Conservation (phyloP, 2,888 invertebrate species). For the Parochlus steinenii region DNA sequence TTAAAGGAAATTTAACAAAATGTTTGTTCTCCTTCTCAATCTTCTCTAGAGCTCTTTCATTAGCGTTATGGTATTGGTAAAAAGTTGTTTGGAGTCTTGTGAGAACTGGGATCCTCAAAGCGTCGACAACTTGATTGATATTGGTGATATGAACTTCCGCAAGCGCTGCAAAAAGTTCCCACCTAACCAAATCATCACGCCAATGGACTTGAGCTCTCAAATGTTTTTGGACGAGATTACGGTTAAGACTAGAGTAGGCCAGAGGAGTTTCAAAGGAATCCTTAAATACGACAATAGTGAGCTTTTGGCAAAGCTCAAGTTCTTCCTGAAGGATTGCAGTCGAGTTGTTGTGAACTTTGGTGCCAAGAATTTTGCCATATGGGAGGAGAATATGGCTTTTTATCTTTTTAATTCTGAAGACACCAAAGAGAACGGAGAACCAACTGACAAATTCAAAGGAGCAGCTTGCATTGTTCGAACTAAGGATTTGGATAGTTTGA, state of each 20-base stretch:
- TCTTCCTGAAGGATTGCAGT: slow-evolving; percentile 13
- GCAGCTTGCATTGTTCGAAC: slow-evolving; percentile 12
- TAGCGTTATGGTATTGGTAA: slow-evolving; percentile 3
- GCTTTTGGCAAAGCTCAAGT: slow-evolving; percentile 1
- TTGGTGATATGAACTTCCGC: slow-evolving; percentile 9
- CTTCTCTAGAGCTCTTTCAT: slow-evolving; percentile 6
- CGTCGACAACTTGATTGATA: slow-evolving; percentile 8
- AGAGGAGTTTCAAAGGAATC: slow-evolving; percentile 9
- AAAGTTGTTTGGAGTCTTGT: slow-evolving; percentile 4
- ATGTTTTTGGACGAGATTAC: slow-evolving; percentile 15
- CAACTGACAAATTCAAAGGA: not conserved
- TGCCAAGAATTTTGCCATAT: slow-evolving; percentile 15
- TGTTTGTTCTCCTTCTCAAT: not conserved
- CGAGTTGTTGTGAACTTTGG: slow-evolving; percentile 14
- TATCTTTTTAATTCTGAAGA: slow-evolving; percentile 15
- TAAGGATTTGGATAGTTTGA: not conserved
- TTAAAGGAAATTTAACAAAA: not conserved
- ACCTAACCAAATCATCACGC: slow-evolving; percentile 13
- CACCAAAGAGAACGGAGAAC: slow-evolving; percentile 12
- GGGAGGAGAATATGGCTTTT: slow-evolving; percentile 13
- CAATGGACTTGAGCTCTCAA: slow-evolving; percentile 16
- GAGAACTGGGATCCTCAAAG: slow-evolving; percentile 3
- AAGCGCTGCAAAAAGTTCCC: slow-evolving; percentile 12
- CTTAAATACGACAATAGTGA: slow-evolving; percentile 5
- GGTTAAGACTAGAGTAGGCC: slow-evolving; percentile 15